Evolutionary conservation across 2,888 invertebrate species (phyloP).

Genomic region (Myathropa florea): DNA sequence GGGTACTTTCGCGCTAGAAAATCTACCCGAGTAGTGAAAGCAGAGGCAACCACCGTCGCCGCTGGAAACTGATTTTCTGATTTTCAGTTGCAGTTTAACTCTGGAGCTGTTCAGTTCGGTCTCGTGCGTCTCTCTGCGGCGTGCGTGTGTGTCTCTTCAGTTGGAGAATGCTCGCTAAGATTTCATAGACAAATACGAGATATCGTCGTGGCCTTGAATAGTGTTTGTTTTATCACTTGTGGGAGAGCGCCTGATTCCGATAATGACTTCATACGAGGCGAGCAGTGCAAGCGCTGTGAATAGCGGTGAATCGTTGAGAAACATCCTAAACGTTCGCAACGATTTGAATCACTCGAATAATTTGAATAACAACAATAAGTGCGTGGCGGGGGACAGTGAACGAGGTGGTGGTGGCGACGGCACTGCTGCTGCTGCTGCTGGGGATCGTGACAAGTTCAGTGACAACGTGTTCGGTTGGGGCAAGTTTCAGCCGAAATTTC

Average conservation of each 20-base stretch:
- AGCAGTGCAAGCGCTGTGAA: slow-evolving; percentile 21
- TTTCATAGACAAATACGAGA: not conserved
- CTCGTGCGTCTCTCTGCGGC: not conserved
- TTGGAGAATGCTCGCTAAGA: not conserved
- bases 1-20: slow-evolving; percentile 63
- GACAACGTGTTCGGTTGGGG: slow-evolving; percentile 85
- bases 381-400: slow-evolving; percentile 70
- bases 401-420: slow-evolving; percentile 26
- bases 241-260: not conserved
- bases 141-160: not conserved
- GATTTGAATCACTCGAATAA: slow-evolving; percentile 61
- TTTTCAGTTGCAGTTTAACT: slow-evolving; percentile 62
- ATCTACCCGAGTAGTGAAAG: slow-evolving; percentile 18
- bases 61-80: slow-evolving; percentile 32
- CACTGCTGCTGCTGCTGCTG: not conserved
- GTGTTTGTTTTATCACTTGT: not conserved
- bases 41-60: not conserved
- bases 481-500: slow-evolving; percentile 83
- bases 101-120: slow-evolving; percentile 44
- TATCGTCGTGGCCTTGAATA: not conserved
- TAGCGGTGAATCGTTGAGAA: slow-evolving; percentile 39
- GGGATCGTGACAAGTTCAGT: slow-evolving; percentile 44
- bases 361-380: slow-evolving; percentile 76
- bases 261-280: slow-evolving; percentile 40
- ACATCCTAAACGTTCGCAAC: slow-evolving; percentile 71